Percentiles rank a stretch among this genome's conserved stretches.
Evolutionary conservation across 2,797 vertebrate genomes (phyloP).

Genomic region (Brachyrhaphis roseni): DNA sequence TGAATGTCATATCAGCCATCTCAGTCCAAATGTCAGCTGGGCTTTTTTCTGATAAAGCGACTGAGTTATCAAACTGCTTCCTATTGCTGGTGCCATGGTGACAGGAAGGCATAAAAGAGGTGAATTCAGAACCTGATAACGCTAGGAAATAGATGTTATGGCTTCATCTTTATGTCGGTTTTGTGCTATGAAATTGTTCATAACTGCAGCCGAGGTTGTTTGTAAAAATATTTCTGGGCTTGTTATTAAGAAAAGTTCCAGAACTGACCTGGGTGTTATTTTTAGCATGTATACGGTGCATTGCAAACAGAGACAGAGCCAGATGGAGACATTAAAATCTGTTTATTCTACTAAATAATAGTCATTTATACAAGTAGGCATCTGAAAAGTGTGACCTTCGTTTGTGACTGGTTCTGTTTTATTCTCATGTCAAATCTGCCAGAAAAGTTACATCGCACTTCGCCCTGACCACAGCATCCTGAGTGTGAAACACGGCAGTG

Average conservation of each 20-base stretch:
- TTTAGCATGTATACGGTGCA: neutral
- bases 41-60: conserved; percentile 61
- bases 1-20: conserved; percentile 68
- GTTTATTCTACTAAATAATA: neutral
- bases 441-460: neutral
- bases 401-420: neutral
- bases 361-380: neutral
- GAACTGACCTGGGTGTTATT: neutral
- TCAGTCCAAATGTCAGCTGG: conserved; percentile 68
- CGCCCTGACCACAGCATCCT: neutral
- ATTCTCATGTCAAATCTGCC: neutral
- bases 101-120: conserved; percentile 59
- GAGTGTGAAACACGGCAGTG: neutral
- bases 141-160: conserved; percentile 50
- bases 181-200: conserved; percentile 38
- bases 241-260: neutral
- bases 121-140: conserved; percentile 57
- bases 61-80: conserved; percentile 70
- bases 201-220: neutral
- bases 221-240: conserved; percentile 10
- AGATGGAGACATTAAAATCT: neutral
- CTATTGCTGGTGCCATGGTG: conserved; percentile 69
- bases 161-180: conserved; percentile 17
- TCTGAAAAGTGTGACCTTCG: neutral
- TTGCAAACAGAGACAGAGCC: neutral